These are phyloP conservation scores for Loripinus fragilis DNA, from an alignment of 2,888 invertebrate species.

Conservation along the genomic window DNA sequence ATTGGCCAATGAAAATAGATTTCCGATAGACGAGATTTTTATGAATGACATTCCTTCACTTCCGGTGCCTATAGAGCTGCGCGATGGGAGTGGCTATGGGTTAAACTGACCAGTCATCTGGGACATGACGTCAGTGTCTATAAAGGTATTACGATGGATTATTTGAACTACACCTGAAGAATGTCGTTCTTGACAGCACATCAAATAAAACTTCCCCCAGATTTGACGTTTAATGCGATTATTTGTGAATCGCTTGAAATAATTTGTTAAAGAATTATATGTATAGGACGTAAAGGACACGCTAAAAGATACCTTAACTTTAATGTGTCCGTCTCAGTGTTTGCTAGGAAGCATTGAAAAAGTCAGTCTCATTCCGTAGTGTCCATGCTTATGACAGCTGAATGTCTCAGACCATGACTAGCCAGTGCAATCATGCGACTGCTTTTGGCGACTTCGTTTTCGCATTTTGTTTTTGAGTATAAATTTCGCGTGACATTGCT, in stretches of 20 bases:
- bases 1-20: slow-evolving; percentile 33
- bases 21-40: slow-evolving; percentile 1
- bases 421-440: too few relatives aligned
- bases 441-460: too few relatives aligned
- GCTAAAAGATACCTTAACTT: too few relatives aligned
- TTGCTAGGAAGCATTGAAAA: too few relatives aligned
- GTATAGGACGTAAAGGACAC: background rate
- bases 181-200: slow-evolving; percentile 10
- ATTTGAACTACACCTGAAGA: background rate
- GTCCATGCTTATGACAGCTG: too few relatives aligned
- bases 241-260: background rate
- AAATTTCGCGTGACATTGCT: too few relatives aligned
- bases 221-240: background rate
- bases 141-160: background rate
- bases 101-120: slow-evolving; percentile 8
- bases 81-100: slow-evolving; percentile 2
- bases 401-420: too few relatives aligned
- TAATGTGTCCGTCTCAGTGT: too few relatives aligned
- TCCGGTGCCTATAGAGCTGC: slow-evolving; percentile 14
- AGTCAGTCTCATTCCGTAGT: too few relatives aligned
- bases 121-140: background rate
- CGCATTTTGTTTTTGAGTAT: too few relatives aligned
- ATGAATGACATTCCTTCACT: slow-evolving; percentile 12
- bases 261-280: background rate
- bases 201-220: slow-evolving; percentile 16